Conservation (phyloP, 2,113 vertebrate species). For the Pollachius pollachius region DNA sequence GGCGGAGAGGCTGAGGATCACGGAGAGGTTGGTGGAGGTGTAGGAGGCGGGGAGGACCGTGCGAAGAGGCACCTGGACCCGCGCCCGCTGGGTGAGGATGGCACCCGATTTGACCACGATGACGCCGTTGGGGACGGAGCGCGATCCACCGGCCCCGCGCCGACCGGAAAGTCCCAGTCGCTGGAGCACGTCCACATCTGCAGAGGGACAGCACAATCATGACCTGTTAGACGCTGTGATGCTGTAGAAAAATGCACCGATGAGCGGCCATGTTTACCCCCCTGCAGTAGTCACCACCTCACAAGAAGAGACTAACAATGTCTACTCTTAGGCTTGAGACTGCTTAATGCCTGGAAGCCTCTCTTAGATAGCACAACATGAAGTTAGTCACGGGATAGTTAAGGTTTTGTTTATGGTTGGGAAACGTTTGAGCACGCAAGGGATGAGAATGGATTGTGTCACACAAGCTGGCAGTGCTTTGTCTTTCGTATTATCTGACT, state of each 20-base stretch:
- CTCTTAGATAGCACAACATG: too few species aligned
- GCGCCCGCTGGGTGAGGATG: conserved; percentile 87
- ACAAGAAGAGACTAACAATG: too few species aligned
- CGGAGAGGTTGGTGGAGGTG: conserved; percentile 76
- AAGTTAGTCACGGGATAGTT: too few species aligned
- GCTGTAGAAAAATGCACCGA: conserved; percentile 7
- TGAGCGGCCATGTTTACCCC: too few species aligned
- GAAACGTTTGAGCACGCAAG: too few species aligned
- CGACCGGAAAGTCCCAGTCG: conserved; percentile 85
- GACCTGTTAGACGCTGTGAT: neutral
- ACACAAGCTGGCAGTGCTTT: too few species aligned
- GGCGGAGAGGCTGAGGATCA: conserved; percentile 88
- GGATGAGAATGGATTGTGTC: too few species aligned
- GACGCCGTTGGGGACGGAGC: conserved; percentile 77
- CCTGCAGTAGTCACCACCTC: too few species aligned
- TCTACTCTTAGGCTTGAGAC: too few species aligned
- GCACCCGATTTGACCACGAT: conserved; percentile 89
- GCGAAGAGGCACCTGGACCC: conserved; percentile 77
- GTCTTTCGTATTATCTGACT: too few species aligned
- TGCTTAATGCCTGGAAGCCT: too few species aligned
- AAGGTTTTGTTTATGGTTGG: too few species aligned
- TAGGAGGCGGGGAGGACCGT: conserved; percentile 74
- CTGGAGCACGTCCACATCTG: conserved; percentile 95
- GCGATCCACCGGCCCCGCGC: conserved; percentile 67
- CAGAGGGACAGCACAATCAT: conserved; percentile 37